phyloP scores from a whole-genome alignment of 2,113 vertebrate genomes.

The Pterocles burchelli region DNA sequence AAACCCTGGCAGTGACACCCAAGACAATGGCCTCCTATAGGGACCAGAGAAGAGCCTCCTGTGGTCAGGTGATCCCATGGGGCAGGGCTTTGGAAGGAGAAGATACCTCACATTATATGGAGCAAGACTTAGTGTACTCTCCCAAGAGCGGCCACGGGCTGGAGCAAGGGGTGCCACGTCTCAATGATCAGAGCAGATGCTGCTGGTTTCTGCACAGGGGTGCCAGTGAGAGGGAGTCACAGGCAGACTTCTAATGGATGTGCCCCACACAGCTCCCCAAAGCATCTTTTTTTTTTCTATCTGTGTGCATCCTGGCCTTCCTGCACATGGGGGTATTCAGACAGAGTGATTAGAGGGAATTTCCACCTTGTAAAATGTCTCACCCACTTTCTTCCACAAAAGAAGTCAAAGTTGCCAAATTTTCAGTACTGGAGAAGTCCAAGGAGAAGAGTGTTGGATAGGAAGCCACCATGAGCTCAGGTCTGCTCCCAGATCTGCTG shows the following conservation, averaged over 20 bases:
- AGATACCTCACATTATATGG: background rate
- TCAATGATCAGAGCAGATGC: fast-evolving
- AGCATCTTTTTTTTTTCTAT: background rate
- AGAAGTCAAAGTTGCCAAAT: background rate
- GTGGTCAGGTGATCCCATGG: background rate
- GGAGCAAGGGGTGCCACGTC: background rate
- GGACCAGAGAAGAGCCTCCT: background rate
- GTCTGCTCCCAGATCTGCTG: background rate
- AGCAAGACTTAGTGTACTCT: background rate
- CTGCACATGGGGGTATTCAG: background rate
- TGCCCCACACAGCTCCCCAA: fast-evolving
- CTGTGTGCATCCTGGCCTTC: background rate
- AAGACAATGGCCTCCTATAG: background rate
- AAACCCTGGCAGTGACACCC: background rate
- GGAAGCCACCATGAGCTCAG: background rate
- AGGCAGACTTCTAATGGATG: background rate
- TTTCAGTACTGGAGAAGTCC: background rate
- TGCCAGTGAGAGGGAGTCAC: background rate
- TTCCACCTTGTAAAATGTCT: background rate
- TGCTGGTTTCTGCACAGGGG: background rate
- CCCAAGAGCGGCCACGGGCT: fast-evolving
- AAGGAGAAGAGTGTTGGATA: background rate
- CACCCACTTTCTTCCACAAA: background rate
- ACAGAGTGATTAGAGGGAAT: background rate
- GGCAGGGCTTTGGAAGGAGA: background rate